These are phyloP conservation scores for Drosophila miranda DNA, from an alignment of 1,140 invertebrate species.

Conservation along the genomic window DNA sequence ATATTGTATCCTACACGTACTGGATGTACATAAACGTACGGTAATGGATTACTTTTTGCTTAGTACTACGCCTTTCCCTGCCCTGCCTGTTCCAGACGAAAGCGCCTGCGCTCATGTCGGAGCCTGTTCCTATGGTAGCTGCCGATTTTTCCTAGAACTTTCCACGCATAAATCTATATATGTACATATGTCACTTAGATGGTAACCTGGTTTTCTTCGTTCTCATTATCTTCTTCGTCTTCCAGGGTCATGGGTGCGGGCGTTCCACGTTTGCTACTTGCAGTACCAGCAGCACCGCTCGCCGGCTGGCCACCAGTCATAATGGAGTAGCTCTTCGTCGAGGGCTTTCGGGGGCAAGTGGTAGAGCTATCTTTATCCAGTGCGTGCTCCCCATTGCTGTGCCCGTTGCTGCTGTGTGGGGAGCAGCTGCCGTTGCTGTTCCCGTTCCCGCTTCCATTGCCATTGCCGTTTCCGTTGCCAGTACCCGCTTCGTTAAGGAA, in stretches of 20 bases:
- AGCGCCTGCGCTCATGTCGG: conserved; percentile 56
- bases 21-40: conserved; percentile 30
- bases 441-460: not conserved
- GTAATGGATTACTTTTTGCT: conserved; percentile 26
- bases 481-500: conserved; percentile 69
- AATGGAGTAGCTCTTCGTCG: conserved; percentile 64
- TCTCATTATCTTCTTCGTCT: conserved; percentile 41
- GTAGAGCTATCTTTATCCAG: conserved; percentile 28
- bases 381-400: conserved; percentile 27
- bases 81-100: not conserved
- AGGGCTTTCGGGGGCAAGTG: conserved; percentile 25
- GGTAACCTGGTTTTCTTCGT: conserved; percentile 12
- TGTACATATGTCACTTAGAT: conserved; percentile 6
- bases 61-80: conserved; percentile 39
- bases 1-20: conserved; percentile 42
- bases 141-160: too few relatives aligned
- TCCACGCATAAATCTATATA: too few relatives aligned
- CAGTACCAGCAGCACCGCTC: not conserved
- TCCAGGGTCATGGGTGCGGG: conserved; percentile 31
- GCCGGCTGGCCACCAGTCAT: conserved; percentile 55
- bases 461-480: conserved; percentile 44
- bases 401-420: conserved; percentile 31
- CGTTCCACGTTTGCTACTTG: conserved; percentile 46
- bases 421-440: conserved; percentile 37
- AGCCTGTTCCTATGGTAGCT: not conserved